Conservation (phyloP, 1,140 invertebrate genomes). For the Calliopsis andreniformis region DNA sequence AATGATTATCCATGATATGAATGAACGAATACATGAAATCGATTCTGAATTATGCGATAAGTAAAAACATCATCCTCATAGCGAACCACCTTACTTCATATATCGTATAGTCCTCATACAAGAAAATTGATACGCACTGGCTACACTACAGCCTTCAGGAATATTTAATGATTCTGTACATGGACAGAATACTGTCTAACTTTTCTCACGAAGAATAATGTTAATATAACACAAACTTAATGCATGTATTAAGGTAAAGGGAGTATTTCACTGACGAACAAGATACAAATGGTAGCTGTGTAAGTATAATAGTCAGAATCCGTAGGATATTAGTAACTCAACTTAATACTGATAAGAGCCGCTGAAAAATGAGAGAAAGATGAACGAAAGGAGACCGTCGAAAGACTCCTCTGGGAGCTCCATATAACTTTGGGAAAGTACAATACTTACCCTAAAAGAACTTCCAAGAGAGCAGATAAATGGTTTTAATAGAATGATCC, state of each 20-base stretch:
- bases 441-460: conserved; percentile 41
- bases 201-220: not conserved
- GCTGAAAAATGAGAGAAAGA: conserved; percentile 47
- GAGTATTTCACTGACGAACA: not conserved
- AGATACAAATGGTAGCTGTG: conserved; percentile 35
- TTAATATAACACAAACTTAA: not conserved
- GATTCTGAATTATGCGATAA: no score
- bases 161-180: not conserved
- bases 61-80: no score
- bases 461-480: conserved; percentile 53
- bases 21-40: no score
- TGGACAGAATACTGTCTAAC: not conserved
- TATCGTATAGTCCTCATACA: no score
- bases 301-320: conserved; percentile 26
- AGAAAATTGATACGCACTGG: no score
- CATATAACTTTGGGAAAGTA: conserved; percentile 57
- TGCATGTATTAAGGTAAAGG: not conserved
- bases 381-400: conserved; percentile 42
- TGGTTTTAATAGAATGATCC: conserved; percentile 62
- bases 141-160: no score
- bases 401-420: conserved; percentile 37
- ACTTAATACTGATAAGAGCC: conserved; percentile 38
- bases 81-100: no score
- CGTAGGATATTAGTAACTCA: conserved; percentile 40
- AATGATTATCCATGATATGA: no score